A percentile compares a stretch with the other conserved stretches of the same genome.
Evolutionary conservation across 2,113 vertebrate species (phyloP).

Genomic region (Sorex araneus): DNA sequence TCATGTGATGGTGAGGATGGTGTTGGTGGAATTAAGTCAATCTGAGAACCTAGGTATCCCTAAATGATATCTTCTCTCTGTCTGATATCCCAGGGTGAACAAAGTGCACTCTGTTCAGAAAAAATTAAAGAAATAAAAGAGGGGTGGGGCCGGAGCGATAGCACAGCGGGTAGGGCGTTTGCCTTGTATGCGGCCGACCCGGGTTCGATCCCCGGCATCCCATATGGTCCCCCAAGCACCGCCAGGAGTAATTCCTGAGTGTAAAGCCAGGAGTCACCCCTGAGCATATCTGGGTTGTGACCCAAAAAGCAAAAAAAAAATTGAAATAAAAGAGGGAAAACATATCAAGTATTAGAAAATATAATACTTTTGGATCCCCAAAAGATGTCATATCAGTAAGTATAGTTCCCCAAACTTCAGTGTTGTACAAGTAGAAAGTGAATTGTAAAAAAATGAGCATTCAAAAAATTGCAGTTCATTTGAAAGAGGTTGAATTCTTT

Average conservation of each 20-base stretch:
- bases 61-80: not conserved
- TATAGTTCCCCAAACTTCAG: not conserved
- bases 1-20: not conserved
- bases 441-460: not conserved
- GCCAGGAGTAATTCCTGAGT: too few relatives aligned
- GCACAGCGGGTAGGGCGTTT: too few relatives aligned
- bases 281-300: too few relatives aligned
- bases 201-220: too few relatives aligned
- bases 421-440: not conserved
- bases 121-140: not conserved
- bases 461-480: not conserved
- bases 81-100: not conserved
- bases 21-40: not conserved
- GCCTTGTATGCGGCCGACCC: too few relatives aligned
- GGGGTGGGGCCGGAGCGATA: too few relatives aligned
- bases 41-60: not conserved
- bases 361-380: not conserved
- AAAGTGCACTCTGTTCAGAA: not conserved
- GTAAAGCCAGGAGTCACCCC: too few relatives aligned
- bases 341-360: not conserved
- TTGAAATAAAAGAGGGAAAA: not conserved
- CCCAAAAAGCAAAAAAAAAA: too few relatives aligned
- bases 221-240: too few relatives aligned
- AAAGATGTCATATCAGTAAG: not conserved
- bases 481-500: not conserved